Base-by-base conservation (phyloP, 2,888 invertebrate species). In the Meganola albula region DNA sequence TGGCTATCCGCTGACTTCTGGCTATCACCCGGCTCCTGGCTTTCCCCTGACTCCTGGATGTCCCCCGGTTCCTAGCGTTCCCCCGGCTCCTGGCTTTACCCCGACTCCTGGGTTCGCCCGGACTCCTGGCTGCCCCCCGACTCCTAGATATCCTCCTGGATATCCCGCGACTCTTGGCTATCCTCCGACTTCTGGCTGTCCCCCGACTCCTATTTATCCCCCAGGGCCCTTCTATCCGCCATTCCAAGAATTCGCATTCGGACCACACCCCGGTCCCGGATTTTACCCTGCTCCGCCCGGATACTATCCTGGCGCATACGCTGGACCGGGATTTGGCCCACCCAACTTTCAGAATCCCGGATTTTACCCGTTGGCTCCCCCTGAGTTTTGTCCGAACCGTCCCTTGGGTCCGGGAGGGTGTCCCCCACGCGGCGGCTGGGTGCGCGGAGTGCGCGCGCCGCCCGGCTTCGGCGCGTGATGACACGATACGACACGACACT, bases 381-480 rank as follows among this genome's bases (percentile, higher is more conserved):
- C n/a, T n/a, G n/a, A n/a, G n/a, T n/a, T n/a, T n/a, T n/a, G n/a
- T n/a, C n/a, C n/a, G n/a, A n/a, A n/a, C n/a, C n/a, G n/a, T n/a
- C n/a, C n/a, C n/a, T n/a, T n/a, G n/a, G n/a, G n/a, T n/a, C n/a
- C 53, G 14, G 41, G 22, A 42, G 40, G 43, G 42, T 36, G 48
- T 40, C 26, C 29, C 36, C 26, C 32, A 22, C 25, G 16, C 31
- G 12, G 9, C 11, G 25, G 24, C 27, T 29, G 22, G 24, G 26
- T 26, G 28, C 24, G 24, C n/a, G n/a, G n/a, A n/a, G 11, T 41
- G n/a, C 42, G 34, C 3, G 38, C 48, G 10, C 62, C 58, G 12
- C 56, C 61, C 13, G 60, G 60, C 5, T 55, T 57, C 16, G 37
- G 55, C 27, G 9, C 10, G 2, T n/a, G n/a, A n/a, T n/a, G n/a